phyloP scores from a whole-genome alignment of 2,113 vertebrate species.

The Plestiodon gilberti region DNA sequence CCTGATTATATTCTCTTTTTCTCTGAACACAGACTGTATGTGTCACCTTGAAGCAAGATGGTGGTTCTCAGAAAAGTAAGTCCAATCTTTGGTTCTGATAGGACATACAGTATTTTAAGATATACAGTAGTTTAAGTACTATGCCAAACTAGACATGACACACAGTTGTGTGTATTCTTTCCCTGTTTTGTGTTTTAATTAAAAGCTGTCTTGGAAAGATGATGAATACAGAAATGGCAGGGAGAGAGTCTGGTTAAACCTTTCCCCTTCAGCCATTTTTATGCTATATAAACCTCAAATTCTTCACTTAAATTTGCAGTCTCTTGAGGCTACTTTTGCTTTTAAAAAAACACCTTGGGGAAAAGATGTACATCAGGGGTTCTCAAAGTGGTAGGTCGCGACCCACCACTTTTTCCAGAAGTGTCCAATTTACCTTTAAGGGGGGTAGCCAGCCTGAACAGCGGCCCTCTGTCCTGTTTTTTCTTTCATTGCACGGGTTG shows the following conservation, averaged over 20 bases:
- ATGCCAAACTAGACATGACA: not conserved
- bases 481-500: too few species aligned
- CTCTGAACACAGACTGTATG: slow-evolving; percentile 48
- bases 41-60: slow-evolving; percentile 65
- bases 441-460: too few species aligned
- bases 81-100: slow-evolving; percentile 18
- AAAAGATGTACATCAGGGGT: not conserved
- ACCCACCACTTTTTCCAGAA: too few species aligned
- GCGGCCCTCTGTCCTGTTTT: too few species aligned
- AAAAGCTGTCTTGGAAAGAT: too few species aligned
- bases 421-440: too few species aligned
- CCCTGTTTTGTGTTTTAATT: not conserved
- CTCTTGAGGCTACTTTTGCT: not conserved
- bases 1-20: slow-evolving; percentile 41
- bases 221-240: too few species aligned
- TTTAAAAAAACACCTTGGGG: not conserved
- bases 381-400: too few species aligned
- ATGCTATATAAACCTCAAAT: not conserved
- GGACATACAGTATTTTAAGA: not conserved
- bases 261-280: too few species aligned
- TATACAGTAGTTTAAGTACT: not conserved
- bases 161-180: not conserved
- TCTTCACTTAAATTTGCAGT: not conserved
- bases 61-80: slow-evolving; percentile 71
- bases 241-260: too few species aligned